phyloP scores from a whole-genome alignment of 2,113 vertebrate species.

The Bos taurus region DNA sequence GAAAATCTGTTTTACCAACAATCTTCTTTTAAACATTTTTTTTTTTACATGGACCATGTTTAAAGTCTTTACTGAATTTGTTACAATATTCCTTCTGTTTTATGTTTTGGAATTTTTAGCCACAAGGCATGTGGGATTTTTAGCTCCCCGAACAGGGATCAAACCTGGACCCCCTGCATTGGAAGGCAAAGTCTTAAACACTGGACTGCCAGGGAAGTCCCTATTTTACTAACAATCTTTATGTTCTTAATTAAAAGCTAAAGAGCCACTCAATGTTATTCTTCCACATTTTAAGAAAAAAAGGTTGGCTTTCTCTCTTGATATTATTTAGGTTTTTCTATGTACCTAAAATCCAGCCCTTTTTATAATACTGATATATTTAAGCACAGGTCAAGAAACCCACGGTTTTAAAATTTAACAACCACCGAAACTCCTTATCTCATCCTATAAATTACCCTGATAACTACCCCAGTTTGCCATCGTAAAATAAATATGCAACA shows the following conservation, averaged over 20 bases:
- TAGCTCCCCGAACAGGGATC: not conserved
- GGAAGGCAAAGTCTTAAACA: not conserved
- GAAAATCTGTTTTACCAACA: not conserved
- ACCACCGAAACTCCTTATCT: not conserved
- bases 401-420: not conserved
- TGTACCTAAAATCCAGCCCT: not conserved
- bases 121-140: not conserved
- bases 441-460: not conserved
- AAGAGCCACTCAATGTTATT: not conserved
- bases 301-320: not conserved
- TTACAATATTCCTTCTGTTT: not conserved
- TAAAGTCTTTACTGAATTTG: not conserved
- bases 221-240: not conserved
- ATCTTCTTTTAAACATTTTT: not conserved
- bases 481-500: conserved; percentile 3
- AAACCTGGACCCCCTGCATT: not conserved
- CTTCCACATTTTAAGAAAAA: not conserved
- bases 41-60: not conserved
- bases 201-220: not conserved
- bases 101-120: not conserved
- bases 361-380: not conserved
- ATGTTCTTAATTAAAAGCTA: not conserved
- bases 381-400: not conserved
- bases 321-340: not conserved
- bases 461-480: not conserved